phyloP scores from a whole-genome alignment of 2,888 invertebrate species.

The Ellobium chinense region DNA sequence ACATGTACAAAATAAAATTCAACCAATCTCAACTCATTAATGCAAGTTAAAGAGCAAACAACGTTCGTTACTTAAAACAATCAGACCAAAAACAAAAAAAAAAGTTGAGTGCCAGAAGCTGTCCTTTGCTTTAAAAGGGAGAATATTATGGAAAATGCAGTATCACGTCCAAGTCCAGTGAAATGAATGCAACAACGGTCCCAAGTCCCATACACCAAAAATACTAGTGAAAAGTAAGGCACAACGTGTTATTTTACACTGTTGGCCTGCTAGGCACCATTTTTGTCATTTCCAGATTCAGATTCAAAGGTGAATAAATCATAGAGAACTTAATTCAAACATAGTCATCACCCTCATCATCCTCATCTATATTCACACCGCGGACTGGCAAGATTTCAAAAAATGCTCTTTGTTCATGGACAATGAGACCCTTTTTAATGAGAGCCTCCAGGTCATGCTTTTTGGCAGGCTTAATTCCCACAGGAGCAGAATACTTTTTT shows the following conservation, averaged over 20 bases:
- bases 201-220: not conserved
- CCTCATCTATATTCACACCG: slow-evolving; percentile 1
- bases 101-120: not conserved
- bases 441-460: slow-evolving; percentile 24
- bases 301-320: not conserved
- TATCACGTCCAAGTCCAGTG: not conserved
- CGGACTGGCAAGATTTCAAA: slow-evolving; percentile 31
- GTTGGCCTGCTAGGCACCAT: not conserved
- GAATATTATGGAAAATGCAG: not conserved
- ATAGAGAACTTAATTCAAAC: not conserved
- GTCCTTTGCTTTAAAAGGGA: not conserved
- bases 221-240: not conserved
- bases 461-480: slow-evolving; percentile 28
- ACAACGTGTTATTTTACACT: not conserved
- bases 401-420: not conserved
- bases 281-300: not conserved
- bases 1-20: not conserved
- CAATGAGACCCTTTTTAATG: slow-evolving; percentile 28
- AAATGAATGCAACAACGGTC: not conserved
- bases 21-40: not conserved
- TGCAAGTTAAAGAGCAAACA: not conserved
- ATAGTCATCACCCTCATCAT: slow-evolving; percentile 14
- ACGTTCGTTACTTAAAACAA: not conserved
- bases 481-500: slow-evolving; percentile 22
- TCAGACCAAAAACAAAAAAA: not conserved